Percentiles rank a stretch among this genome's conserved stretches.
Conservation (phyloP, 2,888 invertebrate species). For the Graphium colonna region DNA sequence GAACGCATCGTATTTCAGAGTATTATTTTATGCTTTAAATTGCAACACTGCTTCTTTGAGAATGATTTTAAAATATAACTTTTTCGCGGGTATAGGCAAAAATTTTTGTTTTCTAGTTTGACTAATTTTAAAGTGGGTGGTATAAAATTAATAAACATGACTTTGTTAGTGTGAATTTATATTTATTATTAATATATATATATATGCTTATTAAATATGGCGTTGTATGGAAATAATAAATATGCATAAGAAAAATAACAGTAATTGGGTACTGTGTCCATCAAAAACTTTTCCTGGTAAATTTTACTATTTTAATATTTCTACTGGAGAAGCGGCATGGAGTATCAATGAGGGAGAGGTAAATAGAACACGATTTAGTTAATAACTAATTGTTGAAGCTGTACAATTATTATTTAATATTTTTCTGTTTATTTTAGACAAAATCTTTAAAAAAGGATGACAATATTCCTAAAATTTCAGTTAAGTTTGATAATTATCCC, state of each 20-base stretch:
- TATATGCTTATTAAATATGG: no score
- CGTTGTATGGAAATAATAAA: conserved; percentile 2
- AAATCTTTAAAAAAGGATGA: not conserved
- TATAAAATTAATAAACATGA: no score
- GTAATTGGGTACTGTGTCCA: conserved; percentile 55
- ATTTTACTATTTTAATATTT: conserved; percentile 60
- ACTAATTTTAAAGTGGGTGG: no score
- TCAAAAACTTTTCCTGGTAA: conserved; percentile 60
- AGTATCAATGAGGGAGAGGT: conserved; percentile 47
- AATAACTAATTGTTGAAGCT: not conserved
- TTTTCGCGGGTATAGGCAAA: conserved; percentile 17
- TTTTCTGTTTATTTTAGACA: conserved; percentile 8
- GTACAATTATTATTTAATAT: not conserved
- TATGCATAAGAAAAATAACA: conserved; percentile 29
- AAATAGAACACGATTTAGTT: conserved; percentile 24
- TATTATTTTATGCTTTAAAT: no score
- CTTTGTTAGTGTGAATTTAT: no score
- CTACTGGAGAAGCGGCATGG: conserved; percentile 56
- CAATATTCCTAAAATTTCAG: conserved; percentile 32
- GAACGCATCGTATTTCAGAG: no score
- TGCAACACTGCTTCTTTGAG: no score
- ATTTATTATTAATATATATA: no score
- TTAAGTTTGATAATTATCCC: conserved; percentile 34
- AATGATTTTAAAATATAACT: no score
- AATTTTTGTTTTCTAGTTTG: no score